Evolutionary conservation across 2,888 invertebrate genomes (phyloP).

Genomic region (Conomelus anceps): DNA sequence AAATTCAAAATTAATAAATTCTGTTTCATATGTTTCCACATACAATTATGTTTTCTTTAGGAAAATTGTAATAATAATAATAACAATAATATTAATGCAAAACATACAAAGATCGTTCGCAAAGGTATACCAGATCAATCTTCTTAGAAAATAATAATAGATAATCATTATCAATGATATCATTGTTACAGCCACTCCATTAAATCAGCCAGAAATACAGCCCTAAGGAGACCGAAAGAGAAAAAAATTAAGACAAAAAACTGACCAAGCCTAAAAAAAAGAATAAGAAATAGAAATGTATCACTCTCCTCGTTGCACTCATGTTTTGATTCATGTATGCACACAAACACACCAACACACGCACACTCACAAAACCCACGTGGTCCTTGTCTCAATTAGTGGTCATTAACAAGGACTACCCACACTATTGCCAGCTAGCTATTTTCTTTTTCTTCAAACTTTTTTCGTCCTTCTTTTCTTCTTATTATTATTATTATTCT

Average conservation of each 20-base stretch:
- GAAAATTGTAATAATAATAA: too few species aligned
- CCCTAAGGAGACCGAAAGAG: too few species aligned
- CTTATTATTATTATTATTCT: neutral
- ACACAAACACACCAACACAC: too few species aligned
- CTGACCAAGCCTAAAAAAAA: too few species aligned
- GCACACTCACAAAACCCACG: neutral
- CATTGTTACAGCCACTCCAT: neutral
- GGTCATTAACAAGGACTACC: neutral
- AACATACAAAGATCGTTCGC: too few species aligned
- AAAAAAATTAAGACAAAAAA: neutral
- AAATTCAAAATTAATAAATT: too few species aligned
- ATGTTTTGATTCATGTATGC: neutral
- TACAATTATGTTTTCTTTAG: too few species aligned
- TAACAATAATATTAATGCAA: too few species aligned
- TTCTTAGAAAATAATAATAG: too few species aligned
- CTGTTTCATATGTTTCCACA: too few species aligned
- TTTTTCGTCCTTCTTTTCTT: neutral
- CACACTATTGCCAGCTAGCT: neutral
- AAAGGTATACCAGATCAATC: too few species aligned
- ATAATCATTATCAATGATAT: neutral
- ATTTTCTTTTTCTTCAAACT: neutral
- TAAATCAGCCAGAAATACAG: neutral
- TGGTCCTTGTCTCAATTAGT: neutral
- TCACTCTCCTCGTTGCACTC: neutral
- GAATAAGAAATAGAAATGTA: neutral